These are phyloP conservation scores for Ctena decussata DNA, from an alignment of 2,888 invertebrate species.

Conservation along the genomic window DNA sequence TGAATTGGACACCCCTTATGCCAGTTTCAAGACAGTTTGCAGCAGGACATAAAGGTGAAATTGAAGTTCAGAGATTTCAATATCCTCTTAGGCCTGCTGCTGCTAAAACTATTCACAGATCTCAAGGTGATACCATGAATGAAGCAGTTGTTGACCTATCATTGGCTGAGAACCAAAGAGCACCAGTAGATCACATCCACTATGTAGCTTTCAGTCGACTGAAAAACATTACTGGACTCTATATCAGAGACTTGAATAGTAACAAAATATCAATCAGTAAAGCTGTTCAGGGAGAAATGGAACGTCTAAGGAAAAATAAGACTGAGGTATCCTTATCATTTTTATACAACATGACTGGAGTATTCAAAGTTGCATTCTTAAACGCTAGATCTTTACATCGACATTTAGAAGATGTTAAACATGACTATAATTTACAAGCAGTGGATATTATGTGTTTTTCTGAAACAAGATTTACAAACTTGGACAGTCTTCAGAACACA, in stretches of 20 bases:
- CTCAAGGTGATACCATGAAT: constrained; percentile 42
- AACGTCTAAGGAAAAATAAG: not conserved
- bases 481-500: not conserved
- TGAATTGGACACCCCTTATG: constrained; percentile 47
- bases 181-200: constrained; percentile 40
- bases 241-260: constrained; percentile 24
- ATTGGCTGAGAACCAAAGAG: not conserved
- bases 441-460: constrained; percentile 36
- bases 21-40: constrained; percentile 26
- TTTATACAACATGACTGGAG: not conserved
- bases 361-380: constrained; percentile 22
- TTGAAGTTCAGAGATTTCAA: constrained; percentile 43
- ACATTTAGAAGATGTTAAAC: constrained; percentile 40
- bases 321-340: not conserved
- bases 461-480: constrained; percentile 32
- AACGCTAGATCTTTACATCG: constrained; percentile 51
- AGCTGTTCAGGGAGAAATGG: constrained; percentile 34
- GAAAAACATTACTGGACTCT: constrained; percentile 20
- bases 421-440: constrained; percentile 24
- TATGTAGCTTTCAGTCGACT: constrained; percentile 51
- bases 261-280: constrained; percentile 27
- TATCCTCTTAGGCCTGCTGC: constrained; percentile 43
- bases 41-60: constrained; percentile 32
- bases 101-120: constrained; percentile 46
- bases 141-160: constrained; percentile 36